Base-by-base conservation (phyloP, 2,888 invertebrate species). In the Harmothoe impar region DNA sequence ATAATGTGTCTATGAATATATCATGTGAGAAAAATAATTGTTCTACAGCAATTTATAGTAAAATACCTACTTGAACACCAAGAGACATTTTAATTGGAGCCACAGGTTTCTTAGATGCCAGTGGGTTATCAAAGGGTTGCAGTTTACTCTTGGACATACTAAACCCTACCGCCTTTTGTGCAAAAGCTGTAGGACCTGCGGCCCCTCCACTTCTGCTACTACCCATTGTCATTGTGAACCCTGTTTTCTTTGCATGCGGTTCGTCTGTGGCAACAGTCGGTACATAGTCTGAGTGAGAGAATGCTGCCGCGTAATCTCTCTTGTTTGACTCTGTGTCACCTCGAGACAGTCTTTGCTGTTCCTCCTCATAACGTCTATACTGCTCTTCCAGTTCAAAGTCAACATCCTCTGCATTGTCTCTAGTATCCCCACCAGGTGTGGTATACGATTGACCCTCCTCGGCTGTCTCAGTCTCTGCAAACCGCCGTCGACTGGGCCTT, bases 61-160 rank as follows among this genome's bases (percentile, higher is more conserved):
- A 43, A 43, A 43, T n/a, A 81, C 84, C 52, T 86, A 90, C 90
- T 31, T 84, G 43, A 43, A 62, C 90, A 43, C 90, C 90, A n/a
- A 90, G 86, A 23, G 86, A 86, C 90, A 90, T 85, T 33, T 90
- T 90, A 25, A 90, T 90, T 43, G 90, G 90, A 84, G 84, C 90
- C 0, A 84, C 90, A 54, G 90, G 29, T 29, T 86, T 86, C 31
- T 86, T 86, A n/a, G 56, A 12, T 81, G 81, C 81, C 33, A 62
- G 15, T n/a, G 62, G 72, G 29, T 72, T 29, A 29, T 72, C n/a
- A 72, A 72, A 72, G 72, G 25, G n/a, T 29, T 72, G 72, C 7
- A 15, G 0, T 72, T 72, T 29, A 43, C 43, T 43, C 17, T n/a
- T 12, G 43, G 81, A 81, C 35, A 81, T 35, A n/a, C 81, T 81